Conservation (phyloP, 2,113 vertebrate species). For the Takifugu flavidus region DNA sequence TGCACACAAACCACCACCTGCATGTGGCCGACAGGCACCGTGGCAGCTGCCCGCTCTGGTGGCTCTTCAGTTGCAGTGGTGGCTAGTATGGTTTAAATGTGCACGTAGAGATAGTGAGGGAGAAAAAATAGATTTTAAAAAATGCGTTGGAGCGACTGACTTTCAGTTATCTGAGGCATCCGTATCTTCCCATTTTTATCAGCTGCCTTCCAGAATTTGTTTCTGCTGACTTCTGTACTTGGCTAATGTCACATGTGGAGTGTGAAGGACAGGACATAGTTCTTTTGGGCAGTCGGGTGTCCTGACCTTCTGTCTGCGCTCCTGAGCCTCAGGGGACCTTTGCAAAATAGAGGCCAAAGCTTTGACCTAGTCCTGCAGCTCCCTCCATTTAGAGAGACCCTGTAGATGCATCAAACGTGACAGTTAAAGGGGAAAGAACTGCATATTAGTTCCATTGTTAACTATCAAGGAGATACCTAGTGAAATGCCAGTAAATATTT, state of each 20-base stretch:
- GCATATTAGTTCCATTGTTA: neutral
- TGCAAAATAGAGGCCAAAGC: slow-evolving; percentile 63
- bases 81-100: neutral
- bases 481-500: slow-evolving; percentile 1
- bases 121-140: neutral
- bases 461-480: neutral
- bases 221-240: slow-evolving; percentile 6
- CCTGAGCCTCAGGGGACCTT: slow-evolving; percentile 48
- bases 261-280: slow-evolving; percentile 59
- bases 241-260: slow-evolving; percentile 25
- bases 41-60: slow-evolving; percentile 22
- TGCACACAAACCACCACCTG: slow-evolving; percentile 42
- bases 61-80: slow-evolving; percentile 7
- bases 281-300: slow-evolving; percentile 58
- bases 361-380: slow-evolving; percentile 62
- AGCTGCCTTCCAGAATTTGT: neutral
- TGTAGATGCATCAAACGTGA: slow-evolving; percentile 54
- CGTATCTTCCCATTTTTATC: too few relatives aligned
- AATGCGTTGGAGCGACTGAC: too few relatives aligned
- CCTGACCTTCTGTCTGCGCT: slow-evolving; percentile 63
- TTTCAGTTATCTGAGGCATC: too few relatives aligned
- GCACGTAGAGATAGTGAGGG: neutral
- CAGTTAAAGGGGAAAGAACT: slow-evolving; percentile 7
- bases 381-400: slow-evolving; percentile 46
- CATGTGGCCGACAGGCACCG: slow-evolving; percentile 15